Percentiles rank a stretch among this genome's conserved stretches.
Conservation (phyloP, 2,797 vertebrate species). For the Harpagifer antarcticus region DNA sequence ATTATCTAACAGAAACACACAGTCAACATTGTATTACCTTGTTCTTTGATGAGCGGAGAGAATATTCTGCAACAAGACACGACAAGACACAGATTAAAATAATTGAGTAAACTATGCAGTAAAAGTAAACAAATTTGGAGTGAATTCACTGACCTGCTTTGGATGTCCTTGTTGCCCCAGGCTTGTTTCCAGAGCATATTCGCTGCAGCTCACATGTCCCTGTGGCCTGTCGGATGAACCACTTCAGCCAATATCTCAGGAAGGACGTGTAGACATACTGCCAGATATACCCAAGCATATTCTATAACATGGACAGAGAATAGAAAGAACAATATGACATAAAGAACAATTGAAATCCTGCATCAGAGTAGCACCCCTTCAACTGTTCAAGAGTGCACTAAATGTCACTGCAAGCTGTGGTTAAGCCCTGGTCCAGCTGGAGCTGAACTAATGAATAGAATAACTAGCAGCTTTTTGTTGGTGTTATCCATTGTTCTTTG, state of each 20-base stretch:
- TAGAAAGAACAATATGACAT: not conserved
- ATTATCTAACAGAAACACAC: not conserved
- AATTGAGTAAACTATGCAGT: not conserved
- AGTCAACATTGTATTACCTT: constrained; percentile 84
- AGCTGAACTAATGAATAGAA: not conserved
- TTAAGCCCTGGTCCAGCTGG: not conserved
- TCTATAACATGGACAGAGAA: constrained; percentile 62
- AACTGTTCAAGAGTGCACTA: not conserved
- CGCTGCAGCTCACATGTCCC: constrained; percentile 95
- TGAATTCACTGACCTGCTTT: constrained; percentile 85
- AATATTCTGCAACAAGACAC: constrained; percentile 86
- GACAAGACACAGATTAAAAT: constrained; percentile 17
- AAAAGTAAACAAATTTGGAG: not conserved
- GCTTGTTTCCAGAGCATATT: constrained; percentile 82
- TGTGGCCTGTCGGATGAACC: constrained; percentile 90
- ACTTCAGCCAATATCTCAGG: constrained; percentile 94
- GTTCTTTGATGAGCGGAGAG: constrained; percentile 91
- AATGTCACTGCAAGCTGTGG: not conserved
- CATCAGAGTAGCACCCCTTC: not conserved
- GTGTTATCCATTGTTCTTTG: too few relatives aligned
- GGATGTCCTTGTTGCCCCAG: constrained; percentile 88
- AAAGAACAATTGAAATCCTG: not conserved
- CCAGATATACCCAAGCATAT: constrained; percentile 90
- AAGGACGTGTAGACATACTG: constrained; percentile 90
- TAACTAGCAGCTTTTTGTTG: not conserved